Conservation (phyloP, 2,797 vertebrate genomes). For the Enteromius argenteus region DNA sequence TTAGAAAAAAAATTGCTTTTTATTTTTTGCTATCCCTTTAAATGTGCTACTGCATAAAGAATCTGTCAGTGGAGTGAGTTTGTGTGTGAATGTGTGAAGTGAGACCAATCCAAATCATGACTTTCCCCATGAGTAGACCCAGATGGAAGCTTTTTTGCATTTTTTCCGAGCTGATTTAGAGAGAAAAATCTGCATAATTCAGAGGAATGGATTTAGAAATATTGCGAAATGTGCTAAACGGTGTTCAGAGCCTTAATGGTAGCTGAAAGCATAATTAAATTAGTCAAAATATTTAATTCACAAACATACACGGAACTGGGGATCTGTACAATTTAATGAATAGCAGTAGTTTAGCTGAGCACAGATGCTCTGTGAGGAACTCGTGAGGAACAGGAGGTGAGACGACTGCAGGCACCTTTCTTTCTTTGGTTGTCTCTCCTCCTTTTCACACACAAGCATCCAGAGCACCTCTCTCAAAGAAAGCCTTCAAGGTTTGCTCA, state of each 20-base stretch:
- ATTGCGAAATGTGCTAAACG: not conserved
- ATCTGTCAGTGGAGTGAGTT: not conserved
- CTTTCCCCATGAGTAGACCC: not conserved
- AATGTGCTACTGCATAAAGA: not conserved
- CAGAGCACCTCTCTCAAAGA: not conserved
- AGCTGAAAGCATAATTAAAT: slow-evolving; percentile 20
- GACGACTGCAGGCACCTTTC: not conserved
- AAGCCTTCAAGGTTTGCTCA: not conserved
- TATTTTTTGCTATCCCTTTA: not conserved
- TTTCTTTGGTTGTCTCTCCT: not conserved
- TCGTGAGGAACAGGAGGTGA: not conserved
- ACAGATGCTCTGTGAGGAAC: not conserved
- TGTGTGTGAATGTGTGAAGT: not conserved
- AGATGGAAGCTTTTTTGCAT: not conserved
- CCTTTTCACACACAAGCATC: not conserved
- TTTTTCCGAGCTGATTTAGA: not conserved
- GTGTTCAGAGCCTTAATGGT: not conserved
- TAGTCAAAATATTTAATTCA: slow-evolving; percentile 15
- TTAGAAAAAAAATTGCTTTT: not conserved
- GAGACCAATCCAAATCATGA: not conserved
- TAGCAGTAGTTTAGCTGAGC: not conserved
- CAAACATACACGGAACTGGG: not conserved
- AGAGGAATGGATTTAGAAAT: not conserved
- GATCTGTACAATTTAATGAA: not conserved
- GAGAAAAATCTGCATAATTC: slow-evolving; percentile 3